A percentile compares a stretch with the other conserved stretches of the same genome.
Evolutionary conservation across 1,140 invertebrate species (phyloP).

Genomic region (Formica exsecta): DNA sequence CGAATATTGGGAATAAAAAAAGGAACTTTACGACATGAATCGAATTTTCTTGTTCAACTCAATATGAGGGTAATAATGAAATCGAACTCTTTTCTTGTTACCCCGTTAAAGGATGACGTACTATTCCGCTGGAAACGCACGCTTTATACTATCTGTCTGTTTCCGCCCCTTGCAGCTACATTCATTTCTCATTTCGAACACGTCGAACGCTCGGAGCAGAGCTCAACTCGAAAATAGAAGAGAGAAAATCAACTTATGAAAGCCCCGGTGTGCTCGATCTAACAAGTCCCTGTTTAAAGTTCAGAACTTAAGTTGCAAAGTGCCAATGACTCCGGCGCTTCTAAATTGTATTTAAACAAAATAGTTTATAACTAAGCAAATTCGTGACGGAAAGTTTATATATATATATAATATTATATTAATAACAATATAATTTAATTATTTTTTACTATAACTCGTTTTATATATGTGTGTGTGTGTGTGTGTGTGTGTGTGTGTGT

Average conservation of each 20-base stretch:
- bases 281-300: conserved; percentile 65
- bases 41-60: conserved; percentile 47
- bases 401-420: too few relatives aligned
- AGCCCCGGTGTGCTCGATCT: conserved; percentile 61
- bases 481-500: too few relatives aligned
- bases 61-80: conserved; percentile 59
- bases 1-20: conserved; percentile 30
- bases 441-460: not conserved
- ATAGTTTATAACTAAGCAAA: conserved; percentile 42
- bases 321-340: conserved; percentile 47
- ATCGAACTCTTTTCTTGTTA: conserved; percentile 64
- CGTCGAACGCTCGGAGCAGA: conserved; percentile 71
- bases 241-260: conserved; percentile 70
- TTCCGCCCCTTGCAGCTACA: conserved; percentile 69
- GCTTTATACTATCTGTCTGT: conserved; percentile 60
- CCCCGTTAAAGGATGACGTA: conserved; percentile 57
- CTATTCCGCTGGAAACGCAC: conserved; percentile 50
- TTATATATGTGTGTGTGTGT: not conserved
- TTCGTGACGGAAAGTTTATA: conserved; percentile 22
- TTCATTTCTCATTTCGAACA: conserved; percentile 79
- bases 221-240: conserved; percentile 66
- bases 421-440: conserved; percentile 15
- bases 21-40: not conserved
- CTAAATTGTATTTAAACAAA: conserved; percentile 60
- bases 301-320: conserved; percentile 53